Evolutionary conservation across 2,113 vertebrate species (phyloP).

Genomic region (Vulpes ferrilata): DNA sequence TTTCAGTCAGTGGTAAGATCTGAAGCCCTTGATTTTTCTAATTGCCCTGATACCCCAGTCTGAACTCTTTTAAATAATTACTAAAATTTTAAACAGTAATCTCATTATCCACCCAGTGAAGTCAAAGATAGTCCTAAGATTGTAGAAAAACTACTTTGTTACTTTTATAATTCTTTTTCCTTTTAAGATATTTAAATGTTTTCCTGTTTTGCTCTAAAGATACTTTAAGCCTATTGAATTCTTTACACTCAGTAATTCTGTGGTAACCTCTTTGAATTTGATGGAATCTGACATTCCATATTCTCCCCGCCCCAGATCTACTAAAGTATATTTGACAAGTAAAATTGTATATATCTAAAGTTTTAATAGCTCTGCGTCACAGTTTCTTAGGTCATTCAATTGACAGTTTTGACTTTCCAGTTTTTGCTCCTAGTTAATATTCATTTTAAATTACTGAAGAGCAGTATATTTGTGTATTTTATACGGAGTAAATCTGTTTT

Average conservation of each 20-base stretch:
- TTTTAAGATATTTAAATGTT: constrained; percentile 31
- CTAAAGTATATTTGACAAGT: background rate
- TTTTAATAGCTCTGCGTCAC: background rate
- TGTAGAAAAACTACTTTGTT: background rate
- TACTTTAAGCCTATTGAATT: constrained; percentile 42
- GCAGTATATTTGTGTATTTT: background rate
- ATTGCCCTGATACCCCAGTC: background rate
- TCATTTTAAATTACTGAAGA: constrained; percentile 43
- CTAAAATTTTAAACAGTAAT: background rate
- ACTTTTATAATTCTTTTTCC: constrained; percentile 33
- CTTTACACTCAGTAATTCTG: constrained; percentile 21
- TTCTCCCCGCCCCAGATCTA: background rate
- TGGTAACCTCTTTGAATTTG: constrained; percentile 46
- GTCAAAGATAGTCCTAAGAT: background rate
- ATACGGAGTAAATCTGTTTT: background rate
- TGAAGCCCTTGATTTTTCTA: constrained; percentile 1
- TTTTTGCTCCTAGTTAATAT: background rate
- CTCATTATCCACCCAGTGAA: background rate
- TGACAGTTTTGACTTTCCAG: background rate
- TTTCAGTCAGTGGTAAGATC: background rate
- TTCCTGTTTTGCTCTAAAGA: background rate
- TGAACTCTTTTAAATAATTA: constrained; percentile 16
- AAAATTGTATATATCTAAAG: background rate
- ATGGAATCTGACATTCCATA: constrained; percentile 4
- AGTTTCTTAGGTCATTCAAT: background rate